These are phyloP conservation scores for Harpagus bidentatus DNA, from an alignment of 2,113 vertebrate species.

Conservation along the genomic window DNA sequence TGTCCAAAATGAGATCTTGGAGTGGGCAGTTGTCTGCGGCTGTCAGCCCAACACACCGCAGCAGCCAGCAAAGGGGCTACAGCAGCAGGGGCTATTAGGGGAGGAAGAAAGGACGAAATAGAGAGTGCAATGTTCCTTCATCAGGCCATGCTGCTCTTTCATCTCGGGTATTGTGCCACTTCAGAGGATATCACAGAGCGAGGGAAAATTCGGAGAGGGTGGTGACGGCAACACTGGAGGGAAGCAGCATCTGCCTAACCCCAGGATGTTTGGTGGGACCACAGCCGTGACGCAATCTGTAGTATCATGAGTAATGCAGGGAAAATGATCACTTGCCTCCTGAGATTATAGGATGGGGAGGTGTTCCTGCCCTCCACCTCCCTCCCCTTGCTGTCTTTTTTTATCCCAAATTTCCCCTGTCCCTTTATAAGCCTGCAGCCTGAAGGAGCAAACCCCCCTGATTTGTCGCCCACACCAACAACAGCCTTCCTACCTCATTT, in stretches of 20 bases:
- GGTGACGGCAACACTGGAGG: not conserved
- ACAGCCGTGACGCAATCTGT: fast-evolving
- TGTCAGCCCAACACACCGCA: not conserved
- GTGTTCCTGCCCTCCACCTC: not conserved
- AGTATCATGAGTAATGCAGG: fast-evolving
- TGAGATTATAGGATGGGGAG: not conserved
- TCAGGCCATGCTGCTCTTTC: not conserved
- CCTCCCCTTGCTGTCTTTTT: not conserved
- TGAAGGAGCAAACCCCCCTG: not conserved
- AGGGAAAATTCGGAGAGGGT: not conserved
- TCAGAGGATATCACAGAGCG: not conserved
- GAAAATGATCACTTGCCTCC: not conserved
- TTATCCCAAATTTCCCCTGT: not conserved
- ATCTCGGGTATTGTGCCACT: not conserved
- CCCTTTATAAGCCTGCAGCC: not conserved
- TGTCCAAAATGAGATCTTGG: not conserved
- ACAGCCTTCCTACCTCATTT: no score
- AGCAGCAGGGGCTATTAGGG: fast-evolving
- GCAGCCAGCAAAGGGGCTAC: not conserved
- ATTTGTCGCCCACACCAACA: not conserved
- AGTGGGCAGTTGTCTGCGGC: fast-evolving
- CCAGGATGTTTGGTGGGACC: not conserved
- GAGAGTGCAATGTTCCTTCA: not conserved
- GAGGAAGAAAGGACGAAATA: not conserved
- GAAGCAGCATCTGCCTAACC: not conserved